Conservation (phyloP, 2,113 vertebrate genomes). For the Pseudonaja textilis region DNA sequence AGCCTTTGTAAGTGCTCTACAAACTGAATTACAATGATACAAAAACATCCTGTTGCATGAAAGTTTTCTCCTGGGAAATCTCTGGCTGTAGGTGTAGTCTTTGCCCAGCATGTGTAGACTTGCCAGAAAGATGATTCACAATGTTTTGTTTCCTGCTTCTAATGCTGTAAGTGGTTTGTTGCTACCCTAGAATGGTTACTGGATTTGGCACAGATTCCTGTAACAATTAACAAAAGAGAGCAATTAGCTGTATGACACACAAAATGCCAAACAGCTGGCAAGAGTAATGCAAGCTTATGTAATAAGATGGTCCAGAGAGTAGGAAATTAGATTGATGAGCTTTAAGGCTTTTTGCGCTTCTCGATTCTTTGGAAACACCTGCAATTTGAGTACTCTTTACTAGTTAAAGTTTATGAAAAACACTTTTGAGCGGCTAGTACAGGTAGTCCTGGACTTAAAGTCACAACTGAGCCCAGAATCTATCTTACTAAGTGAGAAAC, state of each 20-base stretch:
- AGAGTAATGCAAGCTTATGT: background rate
- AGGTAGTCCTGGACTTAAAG: background rate
- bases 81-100: conserved; percentile 45
- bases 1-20: conserved; percentile 8
- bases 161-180: conserved; percentile 36
- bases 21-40: conserved; percentile 27
- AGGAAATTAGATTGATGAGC: background rate
- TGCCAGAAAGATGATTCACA: conserved; percentile 53
- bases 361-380: background rate
- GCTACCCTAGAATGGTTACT: conserved; percentile 15
- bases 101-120: conserved; percentile 43
- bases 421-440: background rate
- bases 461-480: background rate
- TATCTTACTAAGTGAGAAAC: background rate
- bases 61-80: conserved; percentile 54
- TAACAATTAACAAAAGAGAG: conserved; percentile 49
- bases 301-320: background rate
- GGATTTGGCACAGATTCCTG: conserved; percentile 14
- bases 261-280: background rate
- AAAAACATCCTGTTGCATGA: conserved; percentile 53
- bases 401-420: background rate
- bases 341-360: background rate
- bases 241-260: conserved; percentile 29
- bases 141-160: conserved; percentile 52
- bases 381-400: background rate